Evolutionary conservation across 2,888 invertebrate genomes (phyloP).

Genomic region (Augiades crinisus): DNA sequence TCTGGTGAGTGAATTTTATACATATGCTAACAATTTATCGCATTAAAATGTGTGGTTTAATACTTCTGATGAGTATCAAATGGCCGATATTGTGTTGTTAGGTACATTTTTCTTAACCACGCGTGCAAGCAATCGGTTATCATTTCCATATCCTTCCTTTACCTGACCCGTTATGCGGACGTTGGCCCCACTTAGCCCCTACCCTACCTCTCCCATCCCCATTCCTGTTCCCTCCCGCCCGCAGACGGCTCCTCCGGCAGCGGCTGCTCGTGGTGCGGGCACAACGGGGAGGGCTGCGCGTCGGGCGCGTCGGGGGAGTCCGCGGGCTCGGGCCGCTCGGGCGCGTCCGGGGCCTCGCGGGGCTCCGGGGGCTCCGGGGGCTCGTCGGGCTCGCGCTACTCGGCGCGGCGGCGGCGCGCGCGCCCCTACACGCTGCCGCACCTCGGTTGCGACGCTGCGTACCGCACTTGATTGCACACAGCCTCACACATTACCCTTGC

Average conservation of each 20-base stretch:
- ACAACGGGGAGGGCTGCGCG: slow-evolving; percentile 35
- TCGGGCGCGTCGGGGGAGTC: slow-evolving; percentile 41
- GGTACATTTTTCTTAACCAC: too few relatives aligned
- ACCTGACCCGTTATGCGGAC: too few relatives aligned
- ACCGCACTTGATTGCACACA: slow-evolving; percentile 33
- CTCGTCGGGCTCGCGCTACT: slow-evolving; percentile 30
- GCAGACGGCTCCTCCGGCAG: slow-evolving; percentile 62
- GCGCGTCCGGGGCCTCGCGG: slow-evolving; percentile 28
- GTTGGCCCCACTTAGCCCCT: too few relatives aligned
- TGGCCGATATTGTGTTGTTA: too few relatives aligned
- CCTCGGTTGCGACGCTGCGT: slow-evolving; percentile 34
- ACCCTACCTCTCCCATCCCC: slow-evolving; percentile 23
- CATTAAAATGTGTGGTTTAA: too few relatives aligned
- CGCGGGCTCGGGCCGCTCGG: slow-evolving; percentile 35
- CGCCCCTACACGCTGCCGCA: slow-evolving; percentile 35
- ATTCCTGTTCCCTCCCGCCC: slow-evolving; percentile 26
- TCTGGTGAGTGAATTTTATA: slow-evolving; percentile 78
- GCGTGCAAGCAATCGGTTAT: not conserved
- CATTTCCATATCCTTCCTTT: not conserved
- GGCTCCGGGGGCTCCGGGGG: slow-evolving; percentile 27
- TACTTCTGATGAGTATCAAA: too few relatives aligned
- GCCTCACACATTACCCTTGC: not conserved
- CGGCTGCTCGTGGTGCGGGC: slow-evolving; percentile 59
- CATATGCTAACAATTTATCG: not conserved
- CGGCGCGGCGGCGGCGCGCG: slow-evolving; percentile 38